These are phyloP conservation scores for Cliona cf. orientalis DNA, from an alignment of 37 sponge, comb jelly and placozoan species.

Conservation along the genomic window DNA sequence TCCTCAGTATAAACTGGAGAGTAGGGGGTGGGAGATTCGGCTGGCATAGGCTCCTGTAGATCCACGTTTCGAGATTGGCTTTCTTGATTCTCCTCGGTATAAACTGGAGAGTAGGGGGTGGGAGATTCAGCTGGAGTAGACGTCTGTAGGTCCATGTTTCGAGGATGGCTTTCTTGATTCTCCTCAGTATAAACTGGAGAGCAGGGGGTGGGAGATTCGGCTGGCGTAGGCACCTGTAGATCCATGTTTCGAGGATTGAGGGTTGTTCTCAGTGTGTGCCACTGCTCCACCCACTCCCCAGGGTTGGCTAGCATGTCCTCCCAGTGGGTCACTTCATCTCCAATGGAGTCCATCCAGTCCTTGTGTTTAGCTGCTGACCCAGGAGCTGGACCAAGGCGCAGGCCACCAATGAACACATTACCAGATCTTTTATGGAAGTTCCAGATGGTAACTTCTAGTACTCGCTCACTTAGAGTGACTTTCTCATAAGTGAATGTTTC, in stretches of 20 bases:
- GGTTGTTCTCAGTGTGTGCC: slow-evolving; percentile 51
- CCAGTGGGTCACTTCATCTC: slow-evolving; percentile 65
- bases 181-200: no score
- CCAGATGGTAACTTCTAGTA: slow-evolving; percentile 73
- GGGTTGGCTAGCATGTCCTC: slow-evolving; percentile 47
- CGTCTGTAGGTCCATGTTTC: no score
- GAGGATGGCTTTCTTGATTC: no score
- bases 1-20: no score
- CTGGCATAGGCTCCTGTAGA: no score
- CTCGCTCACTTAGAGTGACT: slow-evolving; percentile 49
- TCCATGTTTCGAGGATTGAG: slow-evolving; percentile 18
- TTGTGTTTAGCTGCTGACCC: slow-evolving; percentile 2
- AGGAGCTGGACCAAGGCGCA: slow-evolving; percentile 60
- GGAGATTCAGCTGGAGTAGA: no score
- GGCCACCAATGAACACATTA: slow-evolving; percentile 65
- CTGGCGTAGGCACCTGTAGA: no score
- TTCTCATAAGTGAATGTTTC: slow-evolving; percentile 49
- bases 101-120: no score
- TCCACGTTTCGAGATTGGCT: no score
- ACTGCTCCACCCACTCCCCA: slow-evolving; percentile 61
- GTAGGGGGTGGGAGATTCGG: no score
- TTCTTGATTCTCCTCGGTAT: no score
- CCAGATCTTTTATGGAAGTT: slow-evolving; percentile 33
- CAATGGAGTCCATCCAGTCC: slow-evolving; percentile 66
- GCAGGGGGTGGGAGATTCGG: no score